These are phyloP conservation scores for Sisyra nigra DNA, from an alignment of 2,888 invertebrate species.

Conservation along the genomic window DNA sequence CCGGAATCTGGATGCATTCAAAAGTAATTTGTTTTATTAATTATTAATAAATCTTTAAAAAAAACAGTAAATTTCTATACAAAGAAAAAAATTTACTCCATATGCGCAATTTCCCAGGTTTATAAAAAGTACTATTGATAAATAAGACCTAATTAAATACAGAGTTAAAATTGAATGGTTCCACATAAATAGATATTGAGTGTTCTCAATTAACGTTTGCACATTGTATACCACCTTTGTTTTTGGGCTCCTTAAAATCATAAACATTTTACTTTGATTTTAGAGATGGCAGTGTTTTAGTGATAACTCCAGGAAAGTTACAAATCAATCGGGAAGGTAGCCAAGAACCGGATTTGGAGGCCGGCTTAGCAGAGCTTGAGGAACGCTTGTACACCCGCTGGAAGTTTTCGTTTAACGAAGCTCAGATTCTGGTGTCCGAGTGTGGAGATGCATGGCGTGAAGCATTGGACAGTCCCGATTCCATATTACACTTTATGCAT, in stretches of 20 bases:
- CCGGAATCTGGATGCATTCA: neutral
- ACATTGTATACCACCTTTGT: too few species aligned
- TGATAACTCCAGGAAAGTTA: slow-evolving; percentile 55
- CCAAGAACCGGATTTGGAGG: slow-evolving; percentile 50
- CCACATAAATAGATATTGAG: too few species aligned
- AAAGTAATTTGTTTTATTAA: neutral
- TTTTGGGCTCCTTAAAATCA: too few species aligned
- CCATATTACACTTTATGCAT: slow-evolving; percentile 57
- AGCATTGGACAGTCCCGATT: slow-evolving; percentile 49
- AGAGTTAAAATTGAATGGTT: too few species aligned
- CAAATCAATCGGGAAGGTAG: slow-evolving; percentile 57
- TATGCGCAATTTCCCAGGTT: too few species aligned
- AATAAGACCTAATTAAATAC: too few species aligned
- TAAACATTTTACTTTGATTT: neutral
- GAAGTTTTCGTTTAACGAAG: slow-evolving; percentile 47
- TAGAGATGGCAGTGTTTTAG: slow-evolving; percentile 40
- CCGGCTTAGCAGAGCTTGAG: slow-evolving; percentile 68
- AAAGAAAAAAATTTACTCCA: too few species aligned
- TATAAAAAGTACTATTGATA: too few species aligned
- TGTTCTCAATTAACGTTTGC: too few species aligned
- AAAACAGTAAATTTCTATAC: too few species aligned
- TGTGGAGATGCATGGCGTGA: slow-evolving; percentile 61
- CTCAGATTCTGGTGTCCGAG: slow-evolving; percentile 44
- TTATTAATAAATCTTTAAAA: too few species aligned
- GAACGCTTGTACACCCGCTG: slow-evolving; percentile 64